Evolutionary conservation across 2,113 vertebrate genomes (phyloP).

Genomic region (Apus apus): DNA sequence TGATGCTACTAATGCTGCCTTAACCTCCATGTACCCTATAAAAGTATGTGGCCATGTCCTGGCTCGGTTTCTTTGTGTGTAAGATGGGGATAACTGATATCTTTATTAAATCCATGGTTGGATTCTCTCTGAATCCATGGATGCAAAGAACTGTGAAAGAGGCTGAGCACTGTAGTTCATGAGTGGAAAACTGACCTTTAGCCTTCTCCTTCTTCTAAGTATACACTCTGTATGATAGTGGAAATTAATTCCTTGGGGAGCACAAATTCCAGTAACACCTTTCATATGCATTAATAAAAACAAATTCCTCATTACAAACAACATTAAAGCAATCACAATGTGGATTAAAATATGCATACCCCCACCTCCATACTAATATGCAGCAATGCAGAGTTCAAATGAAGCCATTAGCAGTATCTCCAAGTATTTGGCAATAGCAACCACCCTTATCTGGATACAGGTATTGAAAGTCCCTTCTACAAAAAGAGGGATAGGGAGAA

Average conservation of each 20-base stretch:
- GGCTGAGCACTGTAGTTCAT: neutral
- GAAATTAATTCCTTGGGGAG: constrained; percentile 60
- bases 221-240: constrained; percentile 42
- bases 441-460: constrained; percentile 55
- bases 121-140: neutral
- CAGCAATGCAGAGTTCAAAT: constrained; percentile 55
- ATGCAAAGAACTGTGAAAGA: neutral
- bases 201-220: constrained; percentile 17
- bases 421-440: constrained; percentile 65
- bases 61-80: neutral
- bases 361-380: neutral
- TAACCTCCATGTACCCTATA: neutral
- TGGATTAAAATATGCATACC: constrained; percentile 43
- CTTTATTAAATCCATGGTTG: neutral
- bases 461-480: constrained; percentile 68
- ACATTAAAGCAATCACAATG: constrained; percentile 47
- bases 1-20: neutral
- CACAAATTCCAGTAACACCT: constrained; percentile 26
- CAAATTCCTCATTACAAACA: constrained; percentile 38
- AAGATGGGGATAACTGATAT: neutral
- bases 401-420: constrained; percentile 57
- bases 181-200: constrained; percentile 48
- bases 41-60: neutral
- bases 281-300: constrained; percentile 58
- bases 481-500: constrained; percentile 39